phyloP scores from a whole-genome alignment of 2,888 invertebrate genomes.

The Agrotis segetum region DNA sequence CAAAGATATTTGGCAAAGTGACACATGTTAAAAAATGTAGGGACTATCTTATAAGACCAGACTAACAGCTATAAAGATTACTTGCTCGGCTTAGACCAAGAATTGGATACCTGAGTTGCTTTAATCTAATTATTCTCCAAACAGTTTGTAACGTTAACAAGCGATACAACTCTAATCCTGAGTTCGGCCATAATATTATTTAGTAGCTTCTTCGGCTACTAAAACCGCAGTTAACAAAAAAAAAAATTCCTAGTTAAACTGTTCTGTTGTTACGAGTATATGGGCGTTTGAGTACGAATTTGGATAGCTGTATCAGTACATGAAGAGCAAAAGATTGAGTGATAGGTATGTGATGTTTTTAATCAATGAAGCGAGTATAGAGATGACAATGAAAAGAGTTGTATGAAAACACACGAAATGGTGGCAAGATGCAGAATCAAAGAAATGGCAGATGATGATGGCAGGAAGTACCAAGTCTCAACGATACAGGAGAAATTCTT shows the following conservation, averaged over 20 bases:
- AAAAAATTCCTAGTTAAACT: background rate
- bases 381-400: background rate
- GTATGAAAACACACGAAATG: background rate
- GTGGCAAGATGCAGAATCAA: background rate
- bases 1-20: too few relatives aligned
- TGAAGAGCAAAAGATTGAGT: background rate
- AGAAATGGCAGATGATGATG: background rate
- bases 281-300: background rate
- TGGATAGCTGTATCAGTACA: background rate
- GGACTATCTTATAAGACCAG: background rate
- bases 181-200: constrained; percentile 29
- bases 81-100: background rate
- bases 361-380: background rate
- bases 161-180: background rate
- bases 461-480: too few relatives aligned
- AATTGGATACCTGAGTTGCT: background rate
- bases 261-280: too few relatives aligned
- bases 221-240: constrained; percentile 11
- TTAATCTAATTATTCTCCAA: background rate
- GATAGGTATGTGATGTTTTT: background rate
- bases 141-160: constrained; percentile 8
- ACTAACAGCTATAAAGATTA: background rate
- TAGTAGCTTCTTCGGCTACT: constrained; percentile 15
- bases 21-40: background rate
- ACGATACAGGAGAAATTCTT: too few relatives aligned